Conservation (phyloP, 1,140 invertebrate species). For the Carcinoscorpius rotundicauda region DNA sequence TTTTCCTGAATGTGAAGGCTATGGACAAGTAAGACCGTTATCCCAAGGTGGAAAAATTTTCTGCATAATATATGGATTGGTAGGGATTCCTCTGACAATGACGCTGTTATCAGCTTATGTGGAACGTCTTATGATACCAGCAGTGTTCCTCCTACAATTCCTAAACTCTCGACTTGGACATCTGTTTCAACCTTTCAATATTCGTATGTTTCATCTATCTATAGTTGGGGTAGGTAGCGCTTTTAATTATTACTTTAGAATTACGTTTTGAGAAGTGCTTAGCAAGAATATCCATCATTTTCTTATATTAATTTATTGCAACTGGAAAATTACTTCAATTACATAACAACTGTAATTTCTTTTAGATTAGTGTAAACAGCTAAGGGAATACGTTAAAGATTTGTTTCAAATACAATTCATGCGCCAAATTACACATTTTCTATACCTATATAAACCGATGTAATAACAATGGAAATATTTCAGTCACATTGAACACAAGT, state of each 20-base stretch:
- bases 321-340: not conserved
- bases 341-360: no score
- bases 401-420: no score
- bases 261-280: no score
- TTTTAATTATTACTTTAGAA: no score
- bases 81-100: constrained; percentile 52
- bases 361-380: no score
- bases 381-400: no score
- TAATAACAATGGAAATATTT: no score
- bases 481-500: no score
- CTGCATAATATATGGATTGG: constrained; percentile 80
- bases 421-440: no score
- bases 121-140: constrained; percentile 56
- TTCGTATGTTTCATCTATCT: constrained; percentile 55
- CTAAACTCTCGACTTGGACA: constrained; percentile 26
- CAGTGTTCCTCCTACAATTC: constrained; percentile 37
- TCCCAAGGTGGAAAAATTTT: constrained; percentile 69
- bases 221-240: constrained; percentile 37
- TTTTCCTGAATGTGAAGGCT: constrained; percentile 48
- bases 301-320: no score
- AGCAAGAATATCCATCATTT: no score
- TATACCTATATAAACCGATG: no score
- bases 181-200: constrained; percentile 48
- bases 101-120: constrained; percentile 62
- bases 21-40: constrained; percentile 84